These are phyloP conservation scores for Artibeus lituratus DNA, from an alignment of 2,797 vertebrate genomes.

Conservation along the genomic window DNA sequence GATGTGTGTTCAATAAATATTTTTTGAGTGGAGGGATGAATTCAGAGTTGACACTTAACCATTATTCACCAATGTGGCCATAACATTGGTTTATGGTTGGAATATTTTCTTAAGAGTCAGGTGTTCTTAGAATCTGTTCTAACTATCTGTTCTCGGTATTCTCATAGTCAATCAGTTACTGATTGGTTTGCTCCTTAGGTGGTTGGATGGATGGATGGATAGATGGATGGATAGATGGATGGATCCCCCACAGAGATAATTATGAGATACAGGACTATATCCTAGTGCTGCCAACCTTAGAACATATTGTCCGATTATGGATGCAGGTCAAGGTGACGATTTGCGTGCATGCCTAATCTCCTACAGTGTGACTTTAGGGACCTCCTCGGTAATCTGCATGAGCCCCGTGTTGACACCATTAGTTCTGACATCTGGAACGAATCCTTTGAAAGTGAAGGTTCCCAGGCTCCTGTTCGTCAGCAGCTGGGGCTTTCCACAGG, in stretches of 20 bases:
- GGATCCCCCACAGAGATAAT: not conserved
- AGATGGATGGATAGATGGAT: not conserved
- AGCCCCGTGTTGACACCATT: not conserved
- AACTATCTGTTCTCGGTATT: not conserved
- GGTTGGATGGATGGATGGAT: not conserved
- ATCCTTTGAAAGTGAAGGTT: conserved; percentile 33
- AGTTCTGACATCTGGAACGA: conserved; percentile 34
- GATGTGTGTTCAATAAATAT: not conserved
- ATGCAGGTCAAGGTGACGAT: not conserved
- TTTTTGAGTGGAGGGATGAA: not conserved
- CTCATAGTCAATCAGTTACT: not conserved
- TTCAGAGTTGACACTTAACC: not conserved
- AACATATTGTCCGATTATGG: not conserved
- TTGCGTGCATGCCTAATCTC: not conserved
- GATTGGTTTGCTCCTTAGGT: not conserved
- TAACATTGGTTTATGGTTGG: not conserved
- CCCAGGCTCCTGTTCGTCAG: conserved; percentile 53
- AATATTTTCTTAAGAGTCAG: not conserved
- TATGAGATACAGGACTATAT: not conserved
- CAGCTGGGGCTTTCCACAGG: conserved; percentile 51
- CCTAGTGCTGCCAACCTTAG: not conserved
- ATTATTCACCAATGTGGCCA: not conserved
- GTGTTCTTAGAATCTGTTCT: not conserved
- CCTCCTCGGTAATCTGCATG: not conserved
- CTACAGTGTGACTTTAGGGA: not conserved